A percentile compares a stretch with the other conserved stretches of the same genome.
Evolutionary conservation across 2,113 vertebrate genomes (phyloP).

Genomic region (Melozone crissalis): DNA sequence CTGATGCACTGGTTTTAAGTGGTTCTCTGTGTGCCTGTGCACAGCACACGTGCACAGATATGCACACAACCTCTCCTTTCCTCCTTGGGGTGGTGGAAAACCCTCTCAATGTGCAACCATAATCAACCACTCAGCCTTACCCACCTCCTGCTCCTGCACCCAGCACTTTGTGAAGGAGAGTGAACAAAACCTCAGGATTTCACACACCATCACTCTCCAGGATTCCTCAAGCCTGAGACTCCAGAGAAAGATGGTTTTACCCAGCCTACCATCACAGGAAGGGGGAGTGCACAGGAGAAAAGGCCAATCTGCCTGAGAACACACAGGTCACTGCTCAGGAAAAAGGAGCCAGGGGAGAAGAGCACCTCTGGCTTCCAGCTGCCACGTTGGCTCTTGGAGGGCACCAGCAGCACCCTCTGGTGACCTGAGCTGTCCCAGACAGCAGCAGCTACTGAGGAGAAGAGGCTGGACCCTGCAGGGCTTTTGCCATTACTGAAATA

Average conservation of each 20-base stretch:
- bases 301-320: neutral
- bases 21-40: neutral
- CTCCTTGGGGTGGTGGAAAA: neutral
- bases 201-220: neutral
- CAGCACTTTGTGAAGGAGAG: fast-evolving
- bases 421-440: constrained; percentile 2
- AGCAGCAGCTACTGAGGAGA: neutral
- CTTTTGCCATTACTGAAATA: neutral
- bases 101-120: fast-evolving
- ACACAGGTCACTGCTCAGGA: fast-evolving
- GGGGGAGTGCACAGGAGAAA: neutral
- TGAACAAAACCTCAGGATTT: neutral
- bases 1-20: neutral
- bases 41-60: fast-evolving
- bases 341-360: neutral
- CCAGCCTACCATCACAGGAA: neutral
- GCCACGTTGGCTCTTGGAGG: neutral
- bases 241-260: neutral
- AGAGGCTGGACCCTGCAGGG: neutral
- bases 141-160: neutral
- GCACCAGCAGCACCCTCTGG: constrained; percentile 54
- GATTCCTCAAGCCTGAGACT: neutral
- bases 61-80: neutral
- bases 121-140: neutral
- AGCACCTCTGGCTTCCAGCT: neutral